Conservation (phyloP, 2,888 invertebrate genomes). For the Cantharis rufa region DNA sequence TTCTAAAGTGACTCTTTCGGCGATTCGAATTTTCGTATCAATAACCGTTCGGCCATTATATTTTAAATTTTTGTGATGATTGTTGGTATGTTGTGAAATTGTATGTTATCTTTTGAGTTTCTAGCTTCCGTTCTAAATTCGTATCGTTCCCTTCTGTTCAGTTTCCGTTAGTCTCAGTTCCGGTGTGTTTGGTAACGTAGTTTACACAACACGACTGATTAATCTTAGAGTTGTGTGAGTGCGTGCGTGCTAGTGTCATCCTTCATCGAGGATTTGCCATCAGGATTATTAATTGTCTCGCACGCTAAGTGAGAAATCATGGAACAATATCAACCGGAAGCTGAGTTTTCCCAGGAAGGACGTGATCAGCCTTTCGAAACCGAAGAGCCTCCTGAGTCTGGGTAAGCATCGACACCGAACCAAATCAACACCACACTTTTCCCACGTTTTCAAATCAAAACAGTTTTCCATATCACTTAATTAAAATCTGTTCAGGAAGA, state of each 20-base stretch:
- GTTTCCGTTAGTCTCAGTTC: conserved; percentile 33
- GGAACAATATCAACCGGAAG: conserved; percentile 59
- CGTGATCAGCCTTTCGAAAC: conserved; percentile 76
- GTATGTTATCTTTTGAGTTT: conserved; percentile 34
- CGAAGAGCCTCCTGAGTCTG: conserved; percentile 63
- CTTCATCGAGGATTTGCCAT: conserved; percentile 22
- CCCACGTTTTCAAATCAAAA: not conserved
- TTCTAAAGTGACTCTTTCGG: conserved; percentile 56
- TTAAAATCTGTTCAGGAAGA: not conserved
- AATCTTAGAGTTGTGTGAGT: conserved; percentile 46
- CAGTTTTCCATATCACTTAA: not conserved
- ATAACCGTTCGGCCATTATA: conserved; percentile 28
- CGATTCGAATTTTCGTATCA: conserved; percentile 45
- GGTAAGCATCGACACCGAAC: conserved; percentile 53
- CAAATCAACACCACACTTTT: not conserved
- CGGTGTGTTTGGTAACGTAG: conserved; percentile 32
- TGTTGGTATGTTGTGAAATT: conserved; percentile 43
- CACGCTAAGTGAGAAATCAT: conserved; percentile 28
- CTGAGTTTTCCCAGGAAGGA: conserved; percentile 68
- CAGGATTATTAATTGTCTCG: conserved; percentile 18
- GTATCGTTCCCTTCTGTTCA: conserved; percentile 34
- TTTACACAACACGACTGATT: conserved; percentile 46
- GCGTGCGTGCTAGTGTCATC: conserved; percentile 31
- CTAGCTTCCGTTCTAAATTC: conserved; percentile 35
- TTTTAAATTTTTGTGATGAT: conserved; percentile 38